These are phyloP conservation scores for Vicugna pacos DNA, from an alignment of 2,113 vertebrate genomes.

Conservation along the genomic window DNA sequence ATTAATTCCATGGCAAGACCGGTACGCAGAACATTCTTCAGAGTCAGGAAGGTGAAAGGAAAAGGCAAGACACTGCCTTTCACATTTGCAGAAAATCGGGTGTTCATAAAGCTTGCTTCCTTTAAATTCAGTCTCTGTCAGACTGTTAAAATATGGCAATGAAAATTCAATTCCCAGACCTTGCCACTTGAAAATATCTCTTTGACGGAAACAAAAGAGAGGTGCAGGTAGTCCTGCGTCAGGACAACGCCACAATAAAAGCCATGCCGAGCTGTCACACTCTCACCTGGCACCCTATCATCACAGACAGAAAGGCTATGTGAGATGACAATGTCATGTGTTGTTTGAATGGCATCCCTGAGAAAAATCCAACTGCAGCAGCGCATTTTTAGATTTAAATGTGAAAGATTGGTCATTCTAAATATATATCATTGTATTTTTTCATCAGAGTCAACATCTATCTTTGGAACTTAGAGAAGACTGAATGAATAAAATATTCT, in stretches of 20 bases:
- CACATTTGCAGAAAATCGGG: not conserved
- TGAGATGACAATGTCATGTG: constrained; percentile 42
- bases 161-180: constrained; percentile 30
- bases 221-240: not conserved
- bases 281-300: not conserved
- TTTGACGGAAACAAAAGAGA: constrained; percentile 42
- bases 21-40: not conserved
- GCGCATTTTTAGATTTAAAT: not conserved
- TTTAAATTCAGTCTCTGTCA: not conserved
- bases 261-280: not conserved
- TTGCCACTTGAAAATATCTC: constrained; percentile 18
- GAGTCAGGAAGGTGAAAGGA: not conserved
- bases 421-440: not conserved
- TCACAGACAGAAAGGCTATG: not conserved
- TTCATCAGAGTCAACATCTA: not conserved
- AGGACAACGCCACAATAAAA: not conserved
- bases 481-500: constrained; percentile 50
- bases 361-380: constrained; percentile 44
- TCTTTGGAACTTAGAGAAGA: not conserved
- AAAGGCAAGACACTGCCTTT: not conserved
- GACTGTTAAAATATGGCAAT: not conserved
- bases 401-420: not conserved
- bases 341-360: constrained; percentile 46
- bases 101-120: not conserved
- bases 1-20: not conserved